Percentiles rank a stretch among this genome's conserved stretches.
These are phyloP conservation scores for Morpho achilles DNA, from an alignment of 2,888 invertebrate species.

Conservation along the genomic window DNA sequence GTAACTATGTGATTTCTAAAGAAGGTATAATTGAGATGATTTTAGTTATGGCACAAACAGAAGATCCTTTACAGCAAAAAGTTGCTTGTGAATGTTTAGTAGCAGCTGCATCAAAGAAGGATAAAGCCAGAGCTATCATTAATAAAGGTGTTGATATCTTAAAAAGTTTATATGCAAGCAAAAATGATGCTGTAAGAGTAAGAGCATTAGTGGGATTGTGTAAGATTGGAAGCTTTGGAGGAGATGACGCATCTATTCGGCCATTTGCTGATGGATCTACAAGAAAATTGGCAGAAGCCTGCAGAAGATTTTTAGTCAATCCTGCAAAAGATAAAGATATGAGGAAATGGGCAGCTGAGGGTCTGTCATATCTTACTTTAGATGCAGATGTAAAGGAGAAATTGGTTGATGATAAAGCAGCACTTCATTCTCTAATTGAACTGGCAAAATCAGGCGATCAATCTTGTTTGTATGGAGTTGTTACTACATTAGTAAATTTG, in stretches of 20 bases:
- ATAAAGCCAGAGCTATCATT: slow-evolving; percentile 94
- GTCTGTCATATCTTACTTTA: slow-evolving; percentile 95
- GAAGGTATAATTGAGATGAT: slow-evolving; percentile 97
- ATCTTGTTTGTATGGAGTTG: slow-evolving; percentile 93
- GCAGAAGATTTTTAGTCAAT: slow-evolving; percentile 93
- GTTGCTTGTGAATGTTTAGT: slow-evolving; percentile 98
- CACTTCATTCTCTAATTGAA: slow-evolving; percentile 92
- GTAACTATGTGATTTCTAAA: slow-evolving; percentile 89
- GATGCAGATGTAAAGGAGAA: slow-evolving; percentile 99
- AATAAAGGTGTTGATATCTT: slow-evolving; percentile 94
- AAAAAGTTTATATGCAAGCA: slow-evolving; percentile 94
- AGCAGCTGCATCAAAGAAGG: slow-evolving; percentile 97
- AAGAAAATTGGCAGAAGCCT: slow-evolving; percentile 94
- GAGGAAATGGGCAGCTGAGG: slow-evolving; percentile 97
- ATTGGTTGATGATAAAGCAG: slow-evolving; percentile 90
- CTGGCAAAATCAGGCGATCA: slow-evolving; percentile 93
- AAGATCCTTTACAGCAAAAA: slow-evolving; percentile 93
- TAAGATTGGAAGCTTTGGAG: slow-evolving; percentile 96
- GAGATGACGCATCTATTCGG: slow-evolving; percentile 94
- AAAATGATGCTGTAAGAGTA: slow-evolving; percentile 93
- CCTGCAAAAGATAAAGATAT: slow-evolving; percentile 93
- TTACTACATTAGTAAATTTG: slow-evolving; percentile 96
- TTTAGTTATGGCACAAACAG: slow-evolving; percentile 96
- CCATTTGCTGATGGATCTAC: slow-evolving; percentile 98
- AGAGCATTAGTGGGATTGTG: slow-evolving; percentile 95